Base-by-base conservation (phyloP, 2,113 vertebrate genomes). In the Microtus ochrogaster region DNA sequence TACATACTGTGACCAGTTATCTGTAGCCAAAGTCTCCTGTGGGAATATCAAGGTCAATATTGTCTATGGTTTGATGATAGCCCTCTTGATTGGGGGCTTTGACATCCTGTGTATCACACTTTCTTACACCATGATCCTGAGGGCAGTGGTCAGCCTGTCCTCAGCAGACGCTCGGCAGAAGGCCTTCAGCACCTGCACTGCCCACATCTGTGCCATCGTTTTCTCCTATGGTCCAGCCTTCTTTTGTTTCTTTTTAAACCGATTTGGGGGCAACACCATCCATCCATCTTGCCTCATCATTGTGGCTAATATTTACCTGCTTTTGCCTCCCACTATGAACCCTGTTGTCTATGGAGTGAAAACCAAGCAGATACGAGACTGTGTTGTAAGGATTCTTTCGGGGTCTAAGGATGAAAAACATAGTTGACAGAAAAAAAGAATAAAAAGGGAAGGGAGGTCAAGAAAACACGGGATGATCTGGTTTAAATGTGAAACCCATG, bases 261-360 rank as follows among this genome's bases (percentile, higher is more conserved):
- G 96, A 21, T 97, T 97, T 92, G 97, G 96, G 30, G 17, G 78
- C 0, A 89, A 95, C 49, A 88, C 36, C 1, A 89, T 97, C 2
- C 49, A 93, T 85, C 81, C 93, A 13, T 92, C 95, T 66, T 88
- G 96, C 33, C 97, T 94, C 49, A 95, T 97, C 28, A 76, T 96
- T 5, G 12, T 97, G 14, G 97, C 96, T 66, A 94, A 97, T 55
- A 41, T 98, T 73, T 98, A 98, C n/a, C n/a, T 96, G n/a, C 94
- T 97, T 19, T 55, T 97, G 9, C 97, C 97, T 61, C 97, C 97
- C 19, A 95, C 96, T 58, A 96, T 97, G 95, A 98, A 98, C 36
- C 97, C 97, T 55, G 22, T 96, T 84, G 97, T 97, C 3, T 97
- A 98, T 90, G 94, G 97, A 1, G 87, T 98, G 33, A 97, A 97